phyloP scores from a whole-genome alignment of 2,797 vertebrate genomes.

The Myotis myotis region DNA sequence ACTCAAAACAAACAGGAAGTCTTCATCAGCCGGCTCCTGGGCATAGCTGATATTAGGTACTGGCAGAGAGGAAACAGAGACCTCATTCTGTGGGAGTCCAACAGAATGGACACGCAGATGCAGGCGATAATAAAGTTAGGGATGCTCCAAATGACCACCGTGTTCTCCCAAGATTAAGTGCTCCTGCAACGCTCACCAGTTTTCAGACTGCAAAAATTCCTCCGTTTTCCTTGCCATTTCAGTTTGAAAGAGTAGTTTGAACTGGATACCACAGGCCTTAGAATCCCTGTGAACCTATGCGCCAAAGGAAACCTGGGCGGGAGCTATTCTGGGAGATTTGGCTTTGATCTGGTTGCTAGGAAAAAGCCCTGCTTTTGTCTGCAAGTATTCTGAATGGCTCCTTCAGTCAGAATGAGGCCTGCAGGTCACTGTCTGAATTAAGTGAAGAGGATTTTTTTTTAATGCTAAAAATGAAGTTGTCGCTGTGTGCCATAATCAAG shows the following conservation, averaged over 20 bases:
- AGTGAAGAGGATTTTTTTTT: slow-evolving; percentile 74
- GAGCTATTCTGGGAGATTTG: slow-evolving; percentile 76
- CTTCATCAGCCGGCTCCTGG: slow-evolving; percentile 91
- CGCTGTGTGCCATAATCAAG: slow-evolving; percentile 58
- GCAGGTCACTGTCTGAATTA: slow-evolving; percentile 80
- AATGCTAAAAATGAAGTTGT: slow-evolving; percentile 77
- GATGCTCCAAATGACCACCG: slow-evolving; percentile 77
- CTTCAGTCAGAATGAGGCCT: slow-evolving; percentile 81
- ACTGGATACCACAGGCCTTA: slow-evolving; percentile 73
- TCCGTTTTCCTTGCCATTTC: slow-evolving; percentile 75
- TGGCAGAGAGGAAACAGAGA: slow-evolving; percentile 89
- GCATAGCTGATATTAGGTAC: slow-evolving; percentile 93
- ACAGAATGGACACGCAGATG: slow-evolving; percentile 82
- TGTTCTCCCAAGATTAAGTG: slow-evolving; percentile 72
- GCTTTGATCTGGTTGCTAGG: slow-evolving; percentile 82
- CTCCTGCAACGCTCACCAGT: slow-evolving; percentile 9
- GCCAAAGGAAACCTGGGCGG: slow-evolving; percentile 84
- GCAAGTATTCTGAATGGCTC: slow-evolving; percentile 78
- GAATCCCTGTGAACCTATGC: slow-evolving; percentile 76
- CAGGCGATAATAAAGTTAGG: slow-evolving; percentile 80
- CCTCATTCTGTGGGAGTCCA: slow-evolving; percentile 87
- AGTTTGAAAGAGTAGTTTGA: slow-evolving; percentile 77
- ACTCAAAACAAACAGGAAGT: slow-evolving; percentile 94
- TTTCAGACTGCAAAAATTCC: slow-evolving; percentile 72
- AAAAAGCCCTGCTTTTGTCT: slow-evolving; percentile 79